Percentiles rank a stretch among this genome's conserved stretches.
Evolutionary conservation across 2,797 vertebrate genomes (phyloP).

Genomic region (Gymnodraco acuticeps): DNA sequence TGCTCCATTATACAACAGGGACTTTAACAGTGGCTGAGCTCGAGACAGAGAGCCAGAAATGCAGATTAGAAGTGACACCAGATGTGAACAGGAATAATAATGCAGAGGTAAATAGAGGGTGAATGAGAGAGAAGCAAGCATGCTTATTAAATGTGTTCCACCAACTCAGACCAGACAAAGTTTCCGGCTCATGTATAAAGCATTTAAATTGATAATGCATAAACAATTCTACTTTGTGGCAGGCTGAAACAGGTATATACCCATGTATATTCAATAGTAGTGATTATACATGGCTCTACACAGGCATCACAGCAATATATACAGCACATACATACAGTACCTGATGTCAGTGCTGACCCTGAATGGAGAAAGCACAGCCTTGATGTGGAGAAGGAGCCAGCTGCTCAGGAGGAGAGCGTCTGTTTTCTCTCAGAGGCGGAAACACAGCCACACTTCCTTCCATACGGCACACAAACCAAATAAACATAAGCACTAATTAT

Average conservation of each 20-base stretch:
- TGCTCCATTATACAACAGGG: background rate
- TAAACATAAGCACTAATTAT: slow-evolving; percentile 12
- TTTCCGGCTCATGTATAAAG: background rate
- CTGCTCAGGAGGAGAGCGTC: background rate
- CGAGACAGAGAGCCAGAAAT: too few relatives aligned
- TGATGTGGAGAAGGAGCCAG: background rate
- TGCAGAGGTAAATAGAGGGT: background rate
- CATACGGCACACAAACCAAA: slow-evolving; percentile 14
- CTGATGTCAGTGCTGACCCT: slow-evolving; percentile 3
- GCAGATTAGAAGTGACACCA: too few relatives aligned
- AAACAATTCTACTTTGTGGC: background rate
- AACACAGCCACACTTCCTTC: slow-evolving; percentile 15
- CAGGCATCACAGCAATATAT: background rate
- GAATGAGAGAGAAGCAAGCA: background rate
- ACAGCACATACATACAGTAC: background rate
- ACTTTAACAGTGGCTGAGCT: too few relatives aligned
- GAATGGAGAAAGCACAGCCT: slow-evolving; percentile 15
- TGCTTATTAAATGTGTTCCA: background rate
- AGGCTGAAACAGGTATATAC: background rate
- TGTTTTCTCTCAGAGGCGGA: slow-evolving; percentile 21
- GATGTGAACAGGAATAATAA: background rate
- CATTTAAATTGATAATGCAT: background rate
- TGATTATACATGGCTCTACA: background rate
- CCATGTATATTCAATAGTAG: background rate
- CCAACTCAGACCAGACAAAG: background rate